A percentile compares a stretch with the other conserved stretches of the same genome.
phyloP scores from a whole-genome alignment of 2,113 vertebrate species.

The pig (Sus scrofa) region DNA sequence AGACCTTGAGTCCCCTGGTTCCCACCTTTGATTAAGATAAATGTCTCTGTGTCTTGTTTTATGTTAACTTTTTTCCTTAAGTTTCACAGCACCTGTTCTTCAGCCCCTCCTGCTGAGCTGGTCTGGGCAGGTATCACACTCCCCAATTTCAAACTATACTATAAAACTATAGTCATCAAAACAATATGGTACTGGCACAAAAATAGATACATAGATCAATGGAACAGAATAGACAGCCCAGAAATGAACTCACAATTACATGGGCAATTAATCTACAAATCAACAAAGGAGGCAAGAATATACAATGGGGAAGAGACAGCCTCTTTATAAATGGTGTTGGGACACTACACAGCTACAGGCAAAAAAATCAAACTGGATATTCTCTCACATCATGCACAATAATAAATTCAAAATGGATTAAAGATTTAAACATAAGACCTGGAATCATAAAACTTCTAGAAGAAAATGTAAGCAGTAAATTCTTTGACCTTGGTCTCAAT shows the following conservation, averaged over 20 bases:
- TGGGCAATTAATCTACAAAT: background rate
- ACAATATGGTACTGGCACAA: background rate
- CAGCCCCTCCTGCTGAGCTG: too few species aligned
- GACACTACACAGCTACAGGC: background rate
- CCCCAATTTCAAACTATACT: background rate
- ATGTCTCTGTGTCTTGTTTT: too few species aligned
- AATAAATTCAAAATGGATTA: background rate
- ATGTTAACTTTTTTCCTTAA: too few species aligned
- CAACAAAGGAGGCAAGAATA: background rate
- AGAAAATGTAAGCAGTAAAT: background rate
- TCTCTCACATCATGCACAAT: background rate
- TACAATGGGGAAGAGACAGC: background rate
- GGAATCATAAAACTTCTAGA: background rate
- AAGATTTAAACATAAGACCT: background rate
- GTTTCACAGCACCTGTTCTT: too few species aligned
- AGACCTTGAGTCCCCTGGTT: too few species aligned
- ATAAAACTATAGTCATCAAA: background rate
- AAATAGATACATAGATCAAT: background rate
- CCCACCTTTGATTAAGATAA: too few species aligned
- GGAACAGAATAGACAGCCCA: background rate
- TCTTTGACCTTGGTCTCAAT: background rate
- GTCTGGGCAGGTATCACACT: background rate
- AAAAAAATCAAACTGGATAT: background rate
- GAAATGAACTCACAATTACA: background rate
- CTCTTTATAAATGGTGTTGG: background rate